Evolutionary conservation across 1,140 invertebrate genomes (phyloP), one percentile per base, ranked within the genome.

Genomic region (Acromyrmex charruanus): DNA sequence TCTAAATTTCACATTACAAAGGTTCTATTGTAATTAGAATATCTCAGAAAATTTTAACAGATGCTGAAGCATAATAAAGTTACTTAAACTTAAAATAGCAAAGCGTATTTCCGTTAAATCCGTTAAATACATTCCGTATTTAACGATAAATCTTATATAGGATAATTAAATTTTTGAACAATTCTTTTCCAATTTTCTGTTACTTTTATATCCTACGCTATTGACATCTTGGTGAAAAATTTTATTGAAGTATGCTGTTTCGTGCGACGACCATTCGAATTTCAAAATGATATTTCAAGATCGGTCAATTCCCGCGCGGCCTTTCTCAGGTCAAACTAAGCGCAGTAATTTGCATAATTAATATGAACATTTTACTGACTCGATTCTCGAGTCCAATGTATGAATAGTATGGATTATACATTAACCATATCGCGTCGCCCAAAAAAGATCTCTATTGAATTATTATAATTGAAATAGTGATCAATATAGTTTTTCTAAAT

Each of bases 281-380:
- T 55, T 14, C 12, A 61, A 5, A n/a, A 28, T 25, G 7, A 75
- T 84, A 84, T 84, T 84, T 84, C 44, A 84, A 61, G n/a, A 31
- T 16, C 44, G 39, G 25, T 84, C 68, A 74, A 61, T 84, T 75
- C 39, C 28, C 18, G 7, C 18, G 28, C 3, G 21, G 10, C 31
- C 18, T 35, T 10, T 61, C 18, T 28, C 14, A 25, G 1, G 7
- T 18, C 16, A 7, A n/a, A 39, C n/a, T 25, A 12, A 71, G 12
- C 5, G 3, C 5, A 14, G 9, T 39, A 16, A 74, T 84, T 84
- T 84, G 14, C 55, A 74, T 84, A 75, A 84, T 75, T 84, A 84
- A 81, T 58, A 10, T 44, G 31, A 2, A 63, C 28, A 21, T 74
- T 82, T 82, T 82, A 44, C 25, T 25, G 59, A 49, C 21, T 3